A percentile compares a stretch with the other conserved stretches of the same genome.
These are phyloP conservation scores for Hypocryptadius cinnamomeus DNA, from an alignment of 2,113 vertebrate genomes.

Conservation along the genomic window DNA sequence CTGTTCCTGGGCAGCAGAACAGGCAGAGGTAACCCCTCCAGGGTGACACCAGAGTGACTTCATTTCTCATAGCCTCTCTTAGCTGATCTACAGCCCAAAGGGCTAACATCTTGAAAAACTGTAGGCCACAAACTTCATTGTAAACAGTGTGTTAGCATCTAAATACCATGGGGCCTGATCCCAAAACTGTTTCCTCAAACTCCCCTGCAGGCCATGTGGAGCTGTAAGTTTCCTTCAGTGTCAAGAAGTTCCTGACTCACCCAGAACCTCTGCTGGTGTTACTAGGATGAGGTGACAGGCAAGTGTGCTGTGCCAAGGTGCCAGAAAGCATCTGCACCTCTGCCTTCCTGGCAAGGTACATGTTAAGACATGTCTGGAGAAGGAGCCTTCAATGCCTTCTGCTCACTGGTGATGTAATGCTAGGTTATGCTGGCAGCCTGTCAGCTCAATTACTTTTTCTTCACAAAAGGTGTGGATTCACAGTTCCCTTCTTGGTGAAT, in stretches of 20 bases:
- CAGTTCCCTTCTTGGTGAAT: not conserved
- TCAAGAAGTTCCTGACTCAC: not conserved
- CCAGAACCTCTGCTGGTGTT: not conserved
- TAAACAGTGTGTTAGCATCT: not conserved
- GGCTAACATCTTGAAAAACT: not conserved
- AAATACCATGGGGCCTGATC: not conserved
- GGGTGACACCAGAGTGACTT: not conserved
- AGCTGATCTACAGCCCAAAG: not conserved
- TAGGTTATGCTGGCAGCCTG: not conserved
- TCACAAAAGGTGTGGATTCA: not conserved
- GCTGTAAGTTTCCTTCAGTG: not conserved
- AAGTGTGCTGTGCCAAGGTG: not conserved
- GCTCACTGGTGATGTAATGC: not conserved
- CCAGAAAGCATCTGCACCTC: not conserved
- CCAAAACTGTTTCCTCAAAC: not conserved
- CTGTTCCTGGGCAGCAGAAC: not conserved
- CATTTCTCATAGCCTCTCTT: not conserved
- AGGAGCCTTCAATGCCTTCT: not conserved
- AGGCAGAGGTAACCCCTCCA: not conserved
- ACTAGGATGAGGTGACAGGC: not conserved
- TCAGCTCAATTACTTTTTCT: not conserved
- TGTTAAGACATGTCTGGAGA: not conserved
- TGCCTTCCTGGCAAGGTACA: not conserved
- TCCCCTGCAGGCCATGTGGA: not conserved
- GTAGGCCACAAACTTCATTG: not conserved